phyloP scores from a whole-genome alignment of 2,113 vertebrate species.

The Corythoichthys intestinalis region DNA sequence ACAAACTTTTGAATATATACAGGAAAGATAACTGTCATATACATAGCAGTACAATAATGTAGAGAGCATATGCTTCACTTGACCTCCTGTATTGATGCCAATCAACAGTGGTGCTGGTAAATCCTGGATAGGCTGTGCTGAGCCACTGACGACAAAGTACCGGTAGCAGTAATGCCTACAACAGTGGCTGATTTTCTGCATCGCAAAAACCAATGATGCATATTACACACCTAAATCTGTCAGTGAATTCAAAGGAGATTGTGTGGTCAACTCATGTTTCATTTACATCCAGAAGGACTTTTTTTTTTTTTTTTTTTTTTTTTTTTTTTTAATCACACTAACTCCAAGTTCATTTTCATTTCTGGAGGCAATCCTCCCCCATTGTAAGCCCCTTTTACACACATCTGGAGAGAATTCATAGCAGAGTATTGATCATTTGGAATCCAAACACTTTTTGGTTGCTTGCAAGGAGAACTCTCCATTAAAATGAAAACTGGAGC shows the following conservation, averaged over 20 bases:
- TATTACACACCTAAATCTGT: conserved; percentile 44
- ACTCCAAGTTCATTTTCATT: conserved; percentile 35
- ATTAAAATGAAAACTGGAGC: conserved; percentile 28
- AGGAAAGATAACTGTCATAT: background rate
- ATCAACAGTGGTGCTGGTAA: background rate
- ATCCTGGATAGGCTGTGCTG: background rate
- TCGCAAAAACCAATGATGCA: conserved; percentile 59
- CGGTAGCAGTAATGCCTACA: conserved; percentile 35
- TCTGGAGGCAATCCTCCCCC: conserved; percentile 19
- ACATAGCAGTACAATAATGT: background rate
- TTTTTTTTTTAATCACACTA: background rate
- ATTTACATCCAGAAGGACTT: conserved; percentile 32
- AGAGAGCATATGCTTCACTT: background rate
- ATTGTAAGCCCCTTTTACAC: conserved; percentile 22
- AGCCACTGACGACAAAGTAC: conserved; percentile 21
- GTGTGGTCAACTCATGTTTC: conserved; percentile 34
- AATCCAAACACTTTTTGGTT: conserved; percentile 23
- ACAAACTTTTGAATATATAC: background rate
- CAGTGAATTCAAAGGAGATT: conserved; percentile 45
- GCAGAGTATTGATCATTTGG: conserved; percentile 31
- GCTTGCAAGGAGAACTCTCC: background rate
- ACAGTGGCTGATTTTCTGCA: conserved; percentile 62
- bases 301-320: background rate
- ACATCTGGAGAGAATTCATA: conserved; percentile 30
- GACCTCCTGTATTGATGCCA: background rate